Evolutionary conservation across 2,113 vertebrate genomes (phyloP), one percentile per base, ranked within the genome.

Genomic region (Tautogolabrus adspersus): DNA sequence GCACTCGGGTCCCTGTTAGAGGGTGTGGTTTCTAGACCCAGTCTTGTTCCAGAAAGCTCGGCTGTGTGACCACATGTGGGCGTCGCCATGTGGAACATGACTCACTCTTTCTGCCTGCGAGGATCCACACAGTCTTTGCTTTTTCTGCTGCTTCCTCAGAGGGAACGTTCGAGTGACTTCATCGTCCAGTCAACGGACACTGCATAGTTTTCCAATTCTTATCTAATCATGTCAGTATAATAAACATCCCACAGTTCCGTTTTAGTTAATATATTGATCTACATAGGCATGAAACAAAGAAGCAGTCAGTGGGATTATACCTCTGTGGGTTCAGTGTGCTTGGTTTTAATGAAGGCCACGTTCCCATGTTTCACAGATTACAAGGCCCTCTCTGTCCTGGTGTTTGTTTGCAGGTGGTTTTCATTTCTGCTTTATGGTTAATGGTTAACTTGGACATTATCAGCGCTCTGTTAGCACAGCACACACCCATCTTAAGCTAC

Each of bases 31-130:
- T 71, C 52, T 79, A 70, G 55, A 85, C 64, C 80, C 51, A 23
- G 40, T 54, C 60, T 44, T 40, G 21, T 58, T 84, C 71, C 30
- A 34, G 30, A 70, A 11, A 56, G 8, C 23, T 44, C 6, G 8
- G 18, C 47, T 8, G 6, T 55, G 73, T 62, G 67, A 81, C 82
- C 83, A 22, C 81, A 72, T 37, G 75, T 67, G 85, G 74, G 82
- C 37, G 85, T 77, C 63, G 0, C 7, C 54, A 0, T 74, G 66
- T 64, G 73, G 73, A 76, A 6, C 49, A 66, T 94, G 93, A 93
- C 86, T 94, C 93, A 92, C 72, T 83, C 74, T 90, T 90, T 89
- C 92, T 92, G 76, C 47, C 74, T 72, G 76, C 3, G 37, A 68
- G 72, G n/a, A 81, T 56, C 76, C 81, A 56, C 69, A 66, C 72